phyloP scores from a whole-genome alignment of 2,888 invertebrate genomes.

The Antitype chi region DNA sequence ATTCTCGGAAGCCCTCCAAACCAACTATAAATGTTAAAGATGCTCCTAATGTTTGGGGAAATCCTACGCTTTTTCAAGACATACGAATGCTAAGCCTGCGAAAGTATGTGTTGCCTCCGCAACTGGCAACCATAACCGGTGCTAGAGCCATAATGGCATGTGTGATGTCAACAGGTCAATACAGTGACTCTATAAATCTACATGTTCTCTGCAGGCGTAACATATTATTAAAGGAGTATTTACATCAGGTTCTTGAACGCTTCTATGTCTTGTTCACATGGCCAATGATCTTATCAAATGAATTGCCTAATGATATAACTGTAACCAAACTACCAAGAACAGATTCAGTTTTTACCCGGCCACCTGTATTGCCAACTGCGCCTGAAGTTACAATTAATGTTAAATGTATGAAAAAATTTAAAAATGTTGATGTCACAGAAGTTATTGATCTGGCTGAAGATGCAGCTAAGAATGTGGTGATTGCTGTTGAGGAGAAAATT shows the following conservation, averaged over 20 bases:
- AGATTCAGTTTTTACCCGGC: slow-evolving; percentile 41
- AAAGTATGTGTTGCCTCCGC: slow-evolving; percentile 80
- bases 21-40: slow-evolving; percentile 51
- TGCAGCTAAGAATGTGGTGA: slow-evolving; percentile 6
- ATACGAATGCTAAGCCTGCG: slow-evolving; percentile 23
- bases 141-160: slow-evolving; percentile 77
- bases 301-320: slow-evolving; percentile 42
- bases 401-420: slow-evolving; percentile 46
- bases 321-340: slow-evolving; percentile 17
- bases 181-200: slow-evolving; percentile 63
- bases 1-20: slow-evolving; percentile 75
- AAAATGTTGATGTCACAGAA: slow-evolving; percentile 37
- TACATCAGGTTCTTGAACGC: slow-evolving; percentile 74
- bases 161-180: slow-evolving; percentile 55
- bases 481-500: slow-evolving; percentile 20
- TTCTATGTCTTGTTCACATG: slow-evolving; percentile 80
- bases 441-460: slow-evolving; percentile 58
- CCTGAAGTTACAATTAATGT: slow-evolving; percentile 59
- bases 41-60: slow-evolving; percentile 80
- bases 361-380: slow-evolving; percentile 37
- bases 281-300: slow-evolving; percentile 83
- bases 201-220: slow-evolving; percentile 71
- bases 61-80: slow-evolving; percentile 50
- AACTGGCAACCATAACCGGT: slow-evolving; percentile 81
- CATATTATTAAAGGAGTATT: slow-evolving; percentile 70